These are phyloP conservation scores for Autographa gamma DNA, from an alignment of 2,888 invertebrate species.

Conservation along the genomic window DNA sequence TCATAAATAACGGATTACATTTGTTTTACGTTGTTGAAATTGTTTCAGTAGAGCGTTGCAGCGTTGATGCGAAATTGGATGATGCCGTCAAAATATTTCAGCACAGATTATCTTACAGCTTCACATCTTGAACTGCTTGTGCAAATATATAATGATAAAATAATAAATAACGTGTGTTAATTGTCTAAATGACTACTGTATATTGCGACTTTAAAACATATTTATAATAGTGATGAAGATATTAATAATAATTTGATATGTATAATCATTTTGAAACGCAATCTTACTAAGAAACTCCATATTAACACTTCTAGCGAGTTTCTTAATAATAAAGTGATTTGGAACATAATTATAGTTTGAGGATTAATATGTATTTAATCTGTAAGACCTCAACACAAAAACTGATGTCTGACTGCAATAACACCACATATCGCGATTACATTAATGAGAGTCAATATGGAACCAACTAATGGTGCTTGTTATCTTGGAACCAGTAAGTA, in stretches of 20 bases:
- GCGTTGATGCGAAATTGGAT: background rate
- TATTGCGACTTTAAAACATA: background rate
- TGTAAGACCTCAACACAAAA: slow-evolving; percentile 4
- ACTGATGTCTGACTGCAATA: background rate
- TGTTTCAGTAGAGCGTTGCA: slow-evolving; percentile 29
- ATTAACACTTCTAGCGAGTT: background rate
- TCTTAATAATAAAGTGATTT: slow-evolving; percentile 4
- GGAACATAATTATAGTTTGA: background rate
- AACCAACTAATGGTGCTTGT: too few relatives aligned
- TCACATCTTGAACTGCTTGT: background rate
- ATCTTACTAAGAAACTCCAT: too few relatives aligned
- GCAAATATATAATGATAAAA: background rate
- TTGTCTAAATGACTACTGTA: background rate
- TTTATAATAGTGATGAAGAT: background rate
- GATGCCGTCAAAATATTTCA: background rate
- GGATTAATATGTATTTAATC: slow-evolving; percentile 1
- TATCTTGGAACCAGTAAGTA: too few relatives aligned
- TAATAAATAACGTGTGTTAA: background rate
- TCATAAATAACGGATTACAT: slow-evolving; percentile 21
- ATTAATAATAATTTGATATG: too few relatives aligned
- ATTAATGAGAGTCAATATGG: too few relatives aligned
- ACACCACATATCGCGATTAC: background rate
- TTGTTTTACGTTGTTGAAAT: slow-evolving; percentile 35
- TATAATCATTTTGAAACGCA: background rate
- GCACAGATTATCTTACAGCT: background rate